These are phyloP conservation scores for Chrysoperla carnea DNA, from an alignment of 1,140 invertebrate species.

Conservation along the genomic window DNA sequence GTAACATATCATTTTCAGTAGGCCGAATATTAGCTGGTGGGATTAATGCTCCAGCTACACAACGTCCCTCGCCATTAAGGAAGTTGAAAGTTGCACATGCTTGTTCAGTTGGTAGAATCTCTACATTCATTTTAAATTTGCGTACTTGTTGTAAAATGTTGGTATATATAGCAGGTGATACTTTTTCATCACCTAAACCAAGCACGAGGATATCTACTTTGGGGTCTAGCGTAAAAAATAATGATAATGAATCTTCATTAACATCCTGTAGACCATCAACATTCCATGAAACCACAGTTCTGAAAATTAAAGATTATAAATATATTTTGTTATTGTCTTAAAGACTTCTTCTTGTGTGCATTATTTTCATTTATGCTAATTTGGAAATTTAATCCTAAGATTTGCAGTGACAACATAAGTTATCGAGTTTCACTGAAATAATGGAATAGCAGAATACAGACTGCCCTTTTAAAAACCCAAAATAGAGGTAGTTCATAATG, in stretches of 20 bases:
- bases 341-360: no score
- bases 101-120: slow-evolving; percentile 55
- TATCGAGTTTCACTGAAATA: no score
- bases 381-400: no score
- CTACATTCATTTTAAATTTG: slow-evolving; percentile 38
- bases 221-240: slow-evolving; percentile 67
- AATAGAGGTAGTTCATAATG: no score
- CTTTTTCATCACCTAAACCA: slow-evolving; percentile 43
- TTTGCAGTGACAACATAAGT: no score
- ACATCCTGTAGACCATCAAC: slow-evolving; percentile 46
- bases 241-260: slow-evolving; percentile 49
- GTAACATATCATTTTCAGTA: slow-evolving; percentile 26
- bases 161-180: no score
- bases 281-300: slow-evolving; percentile 72
- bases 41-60: slow-evolving; percentile 58
- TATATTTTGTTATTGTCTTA: no score
- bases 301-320: slow-evolving; percentile 17
- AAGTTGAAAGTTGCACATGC: slow-evolving; percentile 75
- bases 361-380: no score
- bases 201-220: slow-evolving; percentile 70
- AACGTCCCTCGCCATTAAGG: slow-evolving; percentile 52
- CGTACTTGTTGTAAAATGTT: slow-evolving; percentile 24
- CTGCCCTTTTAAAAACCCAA: no score
- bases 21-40: slow-evolving; percentile 36
- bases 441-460: no score